Evolutionary conservation across 2,888 invertebrate genomes (phyloP).

Genomic region (Folsomia candida): DNA sequence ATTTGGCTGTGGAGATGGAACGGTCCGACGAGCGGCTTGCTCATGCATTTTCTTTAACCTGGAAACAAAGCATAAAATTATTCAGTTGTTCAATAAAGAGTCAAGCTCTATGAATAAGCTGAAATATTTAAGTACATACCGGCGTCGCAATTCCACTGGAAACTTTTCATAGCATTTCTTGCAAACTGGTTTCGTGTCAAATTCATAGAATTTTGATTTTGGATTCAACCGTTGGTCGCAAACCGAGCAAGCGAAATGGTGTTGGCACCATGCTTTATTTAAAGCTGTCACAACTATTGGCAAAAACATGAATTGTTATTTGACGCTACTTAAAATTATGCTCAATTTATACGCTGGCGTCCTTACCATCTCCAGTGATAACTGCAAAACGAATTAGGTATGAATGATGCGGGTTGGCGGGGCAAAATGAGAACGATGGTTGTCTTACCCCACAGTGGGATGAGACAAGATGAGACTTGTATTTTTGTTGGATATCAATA

Average conservation of each 20-base stretch:
- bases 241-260: slow-evolving; percentile 96
- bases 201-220: slow-evolving; percentile 98
- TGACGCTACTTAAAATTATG: background rate
- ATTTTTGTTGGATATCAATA: too few species aligned
- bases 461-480: too few species aligned
- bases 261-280: slow-evolving; percentile 98
- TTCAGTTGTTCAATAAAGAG: too few species aligned
- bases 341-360: too few species aligned
- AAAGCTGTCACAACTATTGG: slow-evolving; percentile 89
- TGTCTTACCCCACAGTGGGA: too few species aligned
- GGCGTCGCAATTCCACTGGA: slow-evolving; percentile 86
- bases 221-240: slow-evolving; percentile 95
- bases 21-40: slow-evolving; percentile 61
- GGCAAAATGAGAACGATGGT: too few species aligned
- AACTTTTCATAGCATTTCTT: slow-evolving; percentile 97
- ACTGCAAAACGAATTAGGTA: too few species aligned
- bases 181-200: slow-evolving; percentile 96
- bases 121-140: too few species aligned
- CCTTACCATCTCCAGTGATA: slow-evolving; percentile 92
- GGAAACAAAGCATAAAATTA: too few species aligned
- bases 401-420: too few species aligned
- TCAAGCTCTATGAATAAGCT: too few species aligned
- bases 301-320: background rate
- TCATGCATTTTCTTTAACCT: slow-evolving; percentile 86
- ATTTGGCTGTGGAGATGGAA: slow-evolving; percentile 39